Evolutionary conservation across 2,113 vertebrate genomes (phyloP), one percentile per base, ranked within the genome.

Genomic region (Tricholaema leucomelas): DNA sequence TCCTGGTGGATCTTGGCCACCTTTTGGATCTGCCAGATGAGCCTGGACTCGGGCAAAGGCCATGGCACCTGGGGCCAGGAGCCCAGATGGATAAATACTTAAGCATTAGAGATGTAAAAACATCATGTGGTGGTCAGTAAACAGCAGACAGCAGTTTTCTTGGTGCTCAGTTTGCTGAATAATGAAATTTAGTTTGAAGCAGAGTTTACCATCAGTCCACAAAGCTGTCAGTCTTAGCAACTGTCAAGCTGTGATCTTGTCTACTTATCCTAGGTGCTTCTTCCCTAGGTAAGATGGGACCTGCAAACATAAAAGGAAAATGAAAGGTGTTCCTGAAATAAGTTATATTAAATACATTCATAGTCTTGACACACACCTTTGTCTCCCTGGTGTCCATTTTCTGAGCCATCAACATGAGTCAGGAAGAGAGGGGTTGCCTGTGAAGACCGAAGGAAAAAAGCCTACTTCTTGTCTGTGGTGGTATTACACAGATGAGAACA

Each of bases 291-390:
- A 72, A 58, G 58, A 55, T 84, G 59, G 46, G 61, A 87, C 89
- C 84, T 88, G 44, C 67, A 90, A 85, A 79, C 21, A 42, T 72
- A 60, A 84, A 93, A 85, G 78, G 85, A 61, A 80, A 91, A 71
- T 71, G 5, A 78, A 71, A 48, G 84, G 52, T 52, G 35, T 93
- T 90, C 74, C 76, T 85, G 56, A 85, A 94, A 92, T 92, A 94
- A 70, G 46, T 52, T 88, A 33, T 27, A 11, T 81, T 77, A 88
- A 94, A 81, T 79, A 48, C 58, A 65, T 91, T 77, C 91, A n/a
- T n/a, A n/a, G n/a, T n/a, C n/a, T n/a, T n/a, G n/a, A n/a, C n/a
- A n/a, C n/a, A n/a, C n/a, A n/a, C n/a, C n/a, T n/a, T n/a, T n/a
- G n/a, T n/a, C n/a, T n/a, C n/a, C n/a, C n/a, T n/a, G n/a, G n/a